Evolutionary conservation across 2,113 vertebrate genomes (phyloP), one percentile per base, ranked within the genome.

Genomic region (Sander lucioperca): DNA sequence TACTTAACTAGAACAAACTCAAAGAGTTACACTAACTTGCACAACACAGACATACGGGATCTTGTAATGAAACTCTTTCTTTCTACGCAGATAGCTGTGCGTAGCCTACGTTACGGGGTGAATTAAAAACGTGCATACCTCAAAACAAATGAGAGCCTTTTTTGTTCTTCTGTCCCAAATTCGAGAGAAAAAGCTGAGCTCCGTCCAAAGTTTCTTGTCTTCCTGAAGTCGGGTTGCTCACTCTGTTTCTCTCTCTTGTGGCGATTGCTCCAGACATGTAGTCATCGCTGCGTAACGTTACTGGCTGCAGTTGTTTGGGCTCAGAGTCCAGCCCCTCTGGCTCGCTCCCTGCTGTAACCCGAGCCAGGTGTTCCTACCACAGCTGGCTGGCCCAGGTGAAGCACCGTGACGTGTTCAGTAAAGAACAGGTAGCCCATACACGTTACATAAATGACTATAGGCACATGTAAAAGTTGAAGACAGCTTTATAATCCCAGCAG

Each of bases 351-450:
- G 66, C 82, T 86, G 93, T 90, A 94, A 96, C 85, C 85, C 72
- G 93, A 95, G 64, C 91, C 93, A 95, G 93, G 92, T 94, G 93
- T 86, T 88, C 6, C 56, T 48, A 0, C 13, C 81, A 74, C 89
- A 86, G 84, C 93, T 93, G 92, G 84, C 93, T 92, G 91, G 86
- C 65, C 6, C 93, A 91, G 90, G 92, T 93, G 51, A 85, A 36
- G 23, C 61, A 9, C n/a, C 45, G 14, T 0, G 57, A 12, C 23
- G 5, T 9, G 8, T 43, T 25, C 2, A 25, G 6, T 27, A n/a
- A 51, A 33, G 21, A 33, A 12, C 18, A 30, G 15, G 9, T 45
- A 23, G 39, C 39, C 10, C 39, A 10, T 39, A 39, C 39, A 43
- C 10, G 2, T 43, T 43, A 43, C 39, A 11, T 43, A 6, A 1